Evolutionary conservation across 64 coral and sea anemone species (phyloP), one percentile per base, ranked within the genome.

Genomic region (Platygyra sinensis): DNA sequence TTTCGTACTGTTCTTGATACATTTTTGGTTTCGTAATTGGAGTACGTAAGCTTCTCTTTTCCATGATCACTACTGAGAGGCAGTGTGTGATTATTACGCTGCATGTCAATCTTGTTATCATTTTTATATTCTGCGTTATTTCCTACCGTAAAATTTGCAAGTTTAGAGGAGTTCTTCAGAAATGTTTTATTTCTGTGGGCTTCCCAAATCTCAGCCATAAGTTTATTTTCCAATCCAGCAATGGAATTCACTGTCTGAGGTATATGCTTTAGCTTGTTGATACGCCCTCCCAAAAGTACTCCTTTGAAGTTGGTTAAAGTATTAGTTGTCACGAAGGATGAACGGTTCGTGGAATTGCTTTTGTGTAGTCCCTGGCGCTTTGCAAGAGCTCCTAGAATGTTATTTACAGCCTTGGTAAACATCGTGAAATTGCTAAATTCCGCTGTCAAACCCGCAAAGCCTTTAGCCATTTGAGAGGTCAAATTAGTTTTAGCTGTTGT

Each of bases 221-320:
- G 25, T 36, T 85, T 64, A 51, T 33, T 85, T 52, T 36, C 81
- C 63, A 85, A 24, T 27, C 6, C 36, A 50, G 33, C 60, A 1
- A 84, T 46, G 17, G 24, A 38, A 65, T 52, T 38, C 14, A 36
- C 63, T 46, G 24, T 29, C 6, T 46, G 42, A 28, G 81, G 62
- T 49, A 27, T 7, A 51, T 57, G 54, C 54, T 57, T 57, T 57
- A 71, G 28, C 39, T 85, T 85, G 62, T 65, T 85, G 24, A 85
- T 85, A 6, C 81, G 60, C 67, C 81, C 81, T 25, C 81, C 81
- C 30, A 85, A 51, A 50, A 85, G 36, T n/a, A 85, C 61, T 51
- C 81, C 81, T 71, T 64, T 85, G 3, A 85, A 85, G 62, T 85
- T 16, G 24, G 63, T 69, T 6, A 85, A 36, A 52, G 81, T 85